Base-by-base conservation (phyloP, 37 sponge, comb jelly and placozoan species). In the Cliona cf. orientalis region DNA sequence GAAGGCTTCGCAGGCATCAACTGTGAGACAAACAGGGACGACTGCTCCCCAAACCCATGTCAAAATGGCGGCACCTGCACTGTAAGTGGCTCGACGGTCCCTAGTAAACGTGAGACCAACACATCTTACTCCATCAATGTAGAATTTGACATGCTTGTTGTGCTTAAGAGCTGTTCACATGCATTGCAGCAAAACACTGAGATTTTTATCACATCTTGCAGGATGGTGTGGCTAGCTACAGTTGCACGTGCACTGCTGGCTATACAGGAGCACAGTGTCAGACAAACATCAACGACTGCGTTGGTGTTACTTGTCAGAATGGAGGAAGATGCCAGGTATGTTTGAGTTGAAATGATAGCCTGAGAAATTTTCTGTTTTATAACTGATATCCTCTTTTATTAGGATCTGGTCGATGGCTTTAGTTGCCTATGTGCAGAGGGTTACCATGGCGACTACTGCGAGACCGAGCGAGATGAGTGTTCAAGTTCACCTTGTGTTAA, bases 391-490 rank as follows among this genome's bases (percentile, higher is more conserved):
- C 26, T 36, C 5, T 32, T 36, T 40, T 42, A 23, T 1, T 23
- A 86, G 87, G 87, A 86, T 40, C 11, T 60, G 46, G 42, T 79
- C 25, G 65, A 49, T 34, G 74, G 66, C 5, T 86, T 45, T 45
- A n/a, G 1, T 28, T 86, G 87, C 58, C 6, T 26, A 6, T 86
- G 87, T 79, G 58, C 44, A 37, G 42, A 44, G 2, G 90, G 90
- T 17, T 89, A 62, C 35, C 28, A 32, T 60, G 90, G 90, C 11
- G 42, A 64, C 23, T 19, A 58, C 4, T 89, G 90, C 79, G 67
- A 89, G 41, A 74, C 56, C 0, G 72, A 83, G 29, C 39, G 32
- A 7, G 60, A 83, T 72, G 84, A 83, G 21, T 89, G 90, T 82
- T 49, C 60, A 1, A 39, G 58, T 45, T 39, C 4, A 4, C 89